These are phyloP conservation scores for Coelopa frigida DNA, from an alignment of 1,140 invertebrate species.

Conservation along the genomic window DNA sequence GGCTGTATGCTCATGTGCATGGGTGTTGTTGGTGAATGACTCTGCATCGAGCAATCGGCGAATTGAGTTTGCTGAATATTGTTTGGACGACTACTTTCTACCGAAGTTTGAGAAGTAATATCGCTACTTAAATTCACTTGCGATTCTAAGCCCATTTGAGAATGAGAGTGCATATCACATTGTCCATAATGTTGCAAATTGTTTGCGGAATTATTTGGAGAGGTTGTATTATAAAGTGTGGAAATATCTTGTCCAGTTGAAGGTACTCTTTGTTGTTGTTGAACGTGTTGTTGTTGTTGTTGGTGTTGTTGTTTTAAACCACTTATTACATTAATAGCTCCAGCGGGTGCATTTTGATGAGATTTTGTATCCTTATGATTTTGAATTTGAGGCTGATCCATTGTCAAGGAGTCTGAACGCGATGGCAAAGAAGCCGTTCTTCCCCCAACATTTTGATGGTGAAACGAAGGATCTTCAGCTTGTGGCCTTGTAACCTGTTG, in stretches of 20 bases:
- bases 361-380: no score
- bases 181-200: constrained; percentile 73
- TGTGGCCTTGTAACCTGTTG: no score
- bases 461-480: no score
- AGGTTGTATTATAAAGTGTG: constrained; percentile 5
- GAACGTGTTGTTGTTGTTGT: not conserved
- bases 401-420: no score
- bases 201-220: constrained; percentile 60
- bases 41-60: constrained; percentile 55
- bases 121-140: constrained; percentile 81
- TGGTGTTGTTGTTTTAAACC: no score
- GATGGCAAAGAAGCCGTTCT: no score
- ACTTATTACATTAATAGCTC: no score
- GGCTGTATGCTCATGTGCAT: constrained; percentile 49
- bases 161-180: constrained; percentile 77
- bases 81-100: no score
- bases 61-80: constrained; percentile 51
- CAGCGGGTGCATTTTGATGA: no score
- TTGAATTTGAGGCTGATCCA: no score
- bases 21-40: constrained; percentile 52
- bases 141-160: constrained; percentile 77
- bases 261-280: constrained; percentile 14
- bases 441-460: no score
- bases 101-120: constrained; percentile 69
- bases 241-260: no score